Evolutionary conservation across 1,140 invertebrate species (phyloP), one percentile per base, ranked within the genome.

Genomic region (Bombus pyrosoma): DNA sequence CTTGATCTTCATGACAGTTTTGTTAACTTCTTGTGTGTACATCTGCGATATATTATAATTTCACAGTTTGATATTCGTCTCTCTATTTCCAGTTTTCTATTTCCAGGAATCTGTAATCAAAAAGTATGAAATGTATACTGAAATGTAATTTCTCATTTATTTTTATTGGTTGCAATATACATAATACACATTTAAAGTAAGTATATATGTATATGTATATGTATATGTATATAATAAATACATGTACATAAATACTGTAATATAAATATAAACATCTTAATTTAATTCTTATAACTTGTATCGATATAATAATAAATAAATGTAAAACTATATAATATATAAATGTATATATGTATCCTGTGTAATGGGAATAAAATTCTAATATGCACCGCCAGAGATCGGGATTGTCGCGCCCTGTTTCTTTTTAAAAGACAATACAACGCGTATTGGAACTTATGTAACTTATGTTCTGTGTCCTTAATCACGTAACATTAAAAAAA

Each of bases 41-140:
- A 89, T 85, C 75, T 90, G 75, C 72, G 37, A 64, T 62, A 59
- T 79, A 71, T 82, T 74, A 64, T 47, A 43, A 64, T 87, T 78
- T 81, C 64, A 69, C 32, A 66, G 15, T 72, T 72, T 25, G 22
- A 25, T 47, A 76, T 34, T 64, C 47, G 57, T 32, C 43, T 81
- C 59, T 37, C 64, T 71, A 41, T 66, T n/a, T 62, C 22, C 18
- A 34, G 34, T 34, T 34, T 62, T 68, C 4, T 62, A 25, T 59
- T 34, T 57, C 28, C n/a, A 32, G 15, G 22, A 47, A 57, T 80
- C 83, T 83, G 79, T 22, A 66, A 81, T 62, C 66, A 78, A 15
- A 80, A 78, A 88, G 12, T 1, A 57, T 37, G 2, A 77, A 64
- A 8, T 32, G 25, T 62, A 41, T 32, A 8, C n/a, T 32, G 12